Conservation (phyloP, 2,113 vertebrate species). For the Lipotes vexillifer region DNA sequence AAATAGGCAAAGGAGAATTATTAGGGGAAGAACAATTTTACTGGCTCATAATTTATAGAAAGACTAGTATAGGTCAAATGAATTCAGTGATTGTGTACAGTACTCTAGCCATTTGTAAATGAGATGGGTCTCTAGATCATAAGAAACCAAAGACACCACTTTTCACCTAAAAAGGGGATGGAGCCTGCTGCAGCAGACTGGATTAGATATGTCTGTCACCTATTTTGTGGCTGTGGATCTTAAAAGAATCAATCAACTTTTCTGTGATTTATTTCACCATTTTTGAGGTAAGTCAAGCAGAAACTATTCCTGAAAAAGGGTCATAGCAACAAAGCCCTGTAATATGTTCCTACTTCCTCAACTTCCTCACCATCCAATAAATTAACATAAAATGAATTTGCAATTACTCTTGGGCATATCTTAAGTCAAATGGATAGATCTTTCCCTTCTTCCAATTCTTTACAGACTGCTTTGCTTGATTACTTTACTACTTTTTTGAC, state of each 20-base stretch:
- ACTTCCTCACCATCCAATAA: neutral
- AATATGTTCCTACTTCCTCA: neutral
- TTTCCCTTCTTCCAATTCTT: neutral
- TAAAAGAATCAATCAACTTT: slow-evolving; percentile 44
- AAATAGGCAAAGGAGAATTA: neutral
- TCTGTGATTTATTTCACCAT: slow-evolving; percentile 41
- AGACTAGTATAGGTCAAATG: neutral
- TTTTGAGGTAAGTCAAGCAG: slow-evolving; percentile 31
- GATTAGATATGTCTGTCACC: slow-evolving; percentile 43
- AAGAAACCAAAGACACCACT: slow-evolving; percentile 12
- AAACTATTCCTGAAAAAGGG: slow-evolving; percentile 28
- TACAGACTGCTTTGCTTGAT: neutral
- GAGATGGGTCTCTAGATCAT: neutral
- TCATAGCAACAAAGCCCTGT: neutral
- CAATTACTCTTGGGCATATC: neutral
- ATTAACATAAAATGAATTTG: neutral
- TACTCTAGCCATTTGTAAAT: neutral
- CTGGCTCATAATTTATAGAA: neutral
- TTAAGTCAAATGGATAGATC: neutral
- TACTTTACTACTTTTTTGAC: neutral
- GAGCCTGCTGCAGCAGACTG: neutral
- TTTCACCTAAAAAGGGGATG: neutral
- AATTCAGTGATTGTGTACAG: neutral
- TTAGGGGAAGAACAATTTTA: neutral
- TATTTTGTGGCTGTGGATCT: neutral